Percentiles rank a stretch among this genome's conserved stretches.
Conservation (phyloP, 2,797 vertebrate genomes). For the Neosalanx taihuensis region DNA sequence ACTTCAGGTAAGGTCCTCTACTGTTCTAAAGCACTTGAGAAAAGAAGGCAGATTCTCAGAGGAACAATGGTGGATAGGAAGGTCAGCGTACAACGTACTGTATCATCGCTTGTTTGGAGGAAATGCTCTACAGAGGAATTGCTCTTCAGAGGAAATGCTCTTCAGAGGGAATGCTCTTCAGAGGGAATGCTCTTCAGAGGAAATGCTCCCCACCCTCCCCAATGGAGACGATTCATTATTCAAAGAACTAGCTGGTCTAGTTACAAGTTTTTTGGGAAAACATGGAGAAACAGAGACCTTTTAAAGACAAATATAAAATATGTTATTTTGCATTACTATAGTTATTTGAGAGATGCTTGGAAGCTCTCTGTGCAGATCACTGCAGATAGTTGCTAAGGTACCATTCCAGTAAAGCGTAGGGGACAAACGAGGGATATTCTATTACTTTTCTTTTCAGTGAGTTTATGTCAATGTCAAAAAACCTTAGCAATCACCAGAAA, state of each 20-base stretch:
- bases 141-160: constrained; percentile 17
- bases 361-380: background rate
- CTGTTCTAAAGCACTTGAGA: constrained; percentile 15
- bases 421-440: background rate
- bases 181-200: background rate
- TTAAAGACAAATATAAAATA: too few relatives aligned
- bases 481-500: constrained; percentile 36
- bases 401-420: background rate
- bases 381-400: background rate
- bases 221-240: constrained; percentile 23
- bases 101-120: constrained; percentile 14
- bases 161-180: constrained; percentile 13
- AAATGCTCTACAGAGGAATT: constrained; percentile 24
- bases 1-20: constrained; percentile 18
- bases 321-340: too few relatives aligned
- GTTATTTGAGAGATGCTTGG: background rate
- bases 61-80: constrained; percentile 13
- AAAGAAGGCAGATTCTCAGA: constrained; percentile 17
- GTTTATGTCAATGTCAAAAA: constrained; percentile 35
- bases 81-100: background rate
- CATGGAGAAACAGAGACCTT: too few relatives aligned
- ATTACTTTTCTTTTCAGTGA: constrained; percentile 35
- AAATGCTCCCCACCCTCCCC: too few relatives aligned
- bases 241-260: background rate
- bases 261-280: too few relatives aligned